Conservation (phyloP, 2,113 vertebrate genomes). For the Lasiurus cinereus region DNA sequence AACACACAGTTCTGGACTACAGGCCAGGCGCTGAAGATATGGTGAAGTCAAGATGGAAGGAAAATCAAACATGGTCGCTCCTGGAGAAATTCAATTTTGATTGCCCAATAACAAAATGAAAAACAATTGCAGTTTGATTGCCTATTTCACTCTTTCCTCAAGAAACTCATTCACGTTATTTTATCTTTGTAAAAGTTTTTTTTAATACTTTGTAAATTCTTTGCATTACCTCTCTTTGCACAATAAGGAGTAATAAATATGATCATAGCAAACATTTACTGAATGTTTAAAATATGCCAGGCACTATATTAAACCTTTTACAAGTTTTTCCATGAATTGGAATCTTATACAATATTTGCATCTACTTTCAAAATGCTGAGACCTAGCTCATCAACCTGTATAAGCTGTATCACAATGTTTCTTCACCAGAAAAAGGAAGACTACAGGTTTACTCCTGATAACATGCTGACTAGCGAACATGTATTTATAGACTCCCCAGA, state of each 20-base stretch:
- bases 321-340: background rate
- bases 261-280: conserved; percentile 27
- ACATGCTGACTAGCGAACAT: background rate
- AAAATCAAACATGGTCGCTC: conserved; percentile 8
- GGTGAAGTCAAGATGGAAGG: background rate
- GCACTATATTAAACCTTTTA: conserved; percentile 24
- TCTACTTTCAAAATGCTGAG: conserved; percentile 21
- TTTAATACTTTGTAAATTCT: conserved; percentile 60
- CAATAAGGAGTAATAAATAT: conserved; percentile 50
- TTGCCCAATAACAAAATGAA: conserved; percentile 35
- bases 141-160: conserved; percentile 26
- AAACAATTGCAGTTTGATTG: conserved; percentile 41
- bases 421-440: conserved; percentile 43
- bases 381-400: background rate
- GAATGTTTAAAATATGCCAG: conserved; percentile 12
- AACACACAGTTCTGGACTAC: background rate
- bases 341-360: conserved; percentile 5
- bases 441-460: background rate
- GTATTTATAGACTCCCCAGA: background rate
- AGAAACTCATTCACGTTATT: conserved; percentile 4
- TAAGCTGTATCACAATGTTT: background rate
- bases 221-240: conserved; percentile 37
- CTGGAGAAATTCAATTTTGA: conserved; percentile 1
- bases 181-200: conserved; percentile 49
- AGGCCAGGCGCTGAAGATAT: background rate